Evolutionary conservation across 1,140 invertebrate species (phyloP).

Genomic region (Oreohelix idahoensis): DNA sequence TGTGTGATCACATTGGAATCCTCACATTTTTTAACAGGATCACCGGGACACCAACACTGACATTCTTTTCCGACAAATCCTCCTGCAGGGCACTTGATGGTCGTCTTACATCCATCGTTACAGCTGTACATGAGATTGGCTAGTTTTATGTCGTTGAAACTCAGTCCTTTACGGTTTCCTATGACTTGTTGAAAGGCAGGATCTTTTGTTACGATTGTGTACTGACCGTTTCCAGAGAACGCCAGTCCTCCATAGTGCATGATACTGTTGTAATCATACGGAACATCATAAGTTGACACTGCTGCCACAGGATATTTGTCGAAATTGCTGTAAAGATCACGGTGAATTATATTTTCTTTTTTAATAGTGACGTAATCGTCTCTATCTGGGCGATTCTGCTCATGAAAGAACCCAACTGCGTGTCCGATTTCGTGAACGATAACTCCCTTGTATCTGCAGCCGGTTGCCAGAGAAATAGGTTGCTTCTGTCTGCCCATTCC

Average conservation of each 20-base stretch:
- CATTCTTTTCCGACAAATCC: constrained; percentile 52
- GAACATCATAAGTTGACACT: constrained; percentile 91
- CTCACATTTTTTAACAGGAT: constrained; percentile 3
- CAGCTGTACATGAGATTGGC: constrained; percentile 59
- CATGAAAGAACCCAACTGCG: constrained; percentile 78
- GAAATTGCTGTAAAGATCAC: constrained; percentile 87
- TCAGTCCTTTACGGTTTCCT: constrained; percentile 51
- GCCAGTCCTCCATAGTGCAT: constrained; percentile 89
- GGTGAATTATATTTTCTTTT: constrained; percentile 57
- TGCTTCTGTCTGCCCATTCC: constrained; percentile 34
- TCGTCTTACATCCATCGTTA: not conserved
- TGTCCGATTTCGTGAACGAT: constrained; percentile 62
- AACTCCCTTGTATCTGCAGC: constrained; percentile 52
- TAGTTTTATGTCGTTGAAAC: constrained; percentile 60
- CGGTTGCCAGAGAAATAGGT: constrained; percentile 8
- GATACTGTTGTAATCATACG: constrained; percentile 90
- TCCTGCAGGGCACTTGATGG: constrained; percentile 40
- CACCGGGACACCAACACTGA: constrained; percentile 47
- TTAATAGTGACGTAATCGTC: constrained; percentile 69
- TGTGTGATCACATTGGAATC: not conserved
- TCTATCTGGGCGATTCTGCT: constrained; percentile 72
- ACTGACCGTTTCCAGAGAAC: constrained; percentile 44
- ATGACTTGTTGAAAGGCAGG: constrained; percentile 51
- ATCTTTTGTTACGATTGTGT: constrained; percentile 53
- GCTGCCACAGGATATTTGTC: constrained; percentile 94